Evolutionary conservation across 2,113 vertebrate genomes (phyloP), one percentile per base, ranked within the genome.

Genomic region (Clupea harengus): DNA sequence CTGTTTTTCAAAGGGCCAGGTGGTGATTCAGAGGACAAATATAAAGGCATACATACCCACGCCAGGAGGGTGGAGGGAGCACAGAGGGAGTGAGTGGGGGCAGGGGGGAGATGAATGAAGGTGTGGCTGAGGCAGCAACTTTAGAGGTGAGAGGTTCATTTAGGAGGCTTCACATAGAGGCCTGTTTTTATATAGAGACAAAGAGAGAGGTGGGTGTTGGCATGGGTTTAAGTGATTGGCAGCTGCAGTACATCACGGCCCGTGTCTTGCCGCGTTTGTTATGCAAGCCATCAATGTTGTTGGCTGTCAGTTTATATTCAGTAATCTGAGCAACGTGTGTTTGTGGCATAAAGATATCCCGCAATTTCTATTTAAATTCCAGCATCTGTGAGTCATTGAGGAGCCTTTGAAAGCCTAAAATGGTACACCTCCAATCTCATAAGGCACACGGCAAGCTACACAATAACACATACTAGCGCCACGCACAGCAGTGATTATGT

Each of bases 21-120:
- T 67, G 64, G 64, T 67, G n/a, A 67, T 28, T 67, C 64, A 67
- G 64, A 67, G 64, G 64, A 25, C n/a, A 67, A 67, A 67, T 67
- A 67, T 67, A 67, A 67, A 28, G 0, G 2, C 22, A 9, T 10
- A 67, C 64, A 67, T 13, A 28, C n/a, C 64, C 64, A 28, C n/a
- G n/a, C n/a, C 64, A 67, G 25, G n/a, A 28, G 64, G n/a, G 7
- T 28, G 64, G 64, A 7, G n/a, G 28, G 1, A 60, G 54, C 3
- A 20, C 18, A 22, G 54, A 60, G 64, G 64, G 64, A 32, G 64
- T 25, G 64, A 8, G 8, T 2, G 64, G 25, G 25, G 64, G 64
- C 13, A 32, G 25, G 28, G 64, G 25, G 64, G 10, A 17, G 5
- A 17, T 78, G 28, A 78, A 39, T 13, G 25, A 78, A 39, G 28